Evolutionary conservation across 2,797 vertebrate genomes (phyloP).

Genomic region (Neosilurus hyrtlii): DNA sequence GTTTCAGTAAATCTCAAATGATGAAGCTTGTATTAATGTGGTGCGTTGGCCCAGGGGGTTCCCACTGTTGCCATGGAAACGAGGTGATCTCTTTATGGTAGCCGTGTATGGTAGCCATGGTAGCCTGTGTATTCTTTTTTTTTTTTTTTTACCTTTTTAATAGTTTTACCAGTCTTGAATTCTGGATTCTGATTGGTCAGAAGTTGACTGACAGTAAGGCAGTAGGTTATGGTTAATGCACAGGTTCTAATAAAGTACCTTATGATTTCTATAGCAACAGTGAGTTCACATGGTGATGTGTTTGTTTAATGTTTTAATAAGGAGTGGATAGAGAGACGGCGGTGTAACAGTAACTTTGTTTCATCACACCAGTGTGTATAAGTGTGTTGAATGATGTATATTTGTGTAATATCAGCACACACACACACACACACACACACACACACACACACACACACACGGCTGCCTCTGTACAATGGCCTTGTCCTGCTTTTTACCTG

Average conservation of each 20-base stretch:
- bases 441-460: background rate
- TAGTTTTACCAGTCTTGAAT: background rate
- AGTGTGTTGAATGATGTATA: background rate
- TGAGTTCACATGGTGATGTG: background rate
- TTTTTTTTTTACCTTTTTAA: background rate
- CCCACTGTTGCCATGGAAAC: conserved; percentile 35
- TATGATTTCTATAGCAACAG: background rate
- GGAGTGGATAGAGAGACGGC: background rate
- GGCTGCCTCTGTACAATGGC: background rate
- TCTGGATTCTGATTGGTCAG: background rate
- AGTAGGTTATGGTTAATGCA: too few relatives aligned
- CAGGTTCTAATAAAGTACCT: background rate
- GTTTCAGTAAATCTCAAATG: conserved; percentile 60
- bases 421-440: background rate
- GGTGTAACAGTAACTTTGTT: background rate
- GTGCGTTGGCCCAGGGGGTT: background rate
- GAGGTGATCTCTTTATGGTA: background rate
- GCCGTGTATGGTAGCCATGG: too few relatives aligned
- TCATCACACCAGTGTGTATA: background rate
- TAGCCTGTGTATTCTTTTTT: background rate
- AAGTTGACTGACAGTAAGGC: background rate
- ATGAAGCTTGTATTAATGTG: conserved; percentile 36
- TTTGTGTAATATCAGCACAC: background rate
- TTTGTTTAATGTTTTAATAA: too few relatives aligned
- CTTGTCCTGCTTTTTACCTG: background rate